Percentiles rank a stretch among this genome's conserved stretches.
Conservation (phyloP, 2,888 invertebrate species). For the Dynastes hyllus region DNA sequence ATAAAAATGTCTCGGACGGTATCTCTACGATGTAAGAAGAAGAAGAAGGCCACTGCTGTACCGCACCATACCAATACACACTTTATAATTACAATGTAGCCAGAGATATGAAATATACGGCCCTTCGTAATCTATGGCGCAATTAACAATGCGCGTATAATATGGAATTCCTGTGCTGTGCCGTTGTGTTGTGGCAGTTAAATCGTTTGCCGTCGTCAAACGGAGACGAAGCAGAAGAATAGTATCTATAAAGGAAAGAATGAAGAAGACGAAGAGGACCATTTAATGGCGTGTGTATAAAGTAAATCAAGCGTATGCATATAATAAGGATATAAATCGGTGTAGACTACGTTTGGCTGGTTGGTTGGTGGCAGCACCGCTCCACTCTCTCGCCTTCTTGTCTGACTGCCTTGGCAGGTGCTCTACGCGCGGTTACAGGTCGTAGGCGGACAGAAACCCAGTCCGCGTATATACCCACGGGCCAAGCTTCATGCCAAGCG, state of each 20-base stretch:
- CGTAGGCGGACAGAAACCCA: slow-evolving; percentile 50
- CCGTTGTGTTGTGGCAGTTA: slow-evolving; percentile 4
- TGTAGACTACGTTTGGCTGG: slow-evolving; percentile 38
- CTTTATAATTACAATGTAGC: slow-evolving; percentile 44
- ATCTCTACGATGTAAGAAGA: slow-evolving; percentile 6
- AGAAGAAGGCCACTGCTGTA: slow-evolving; percentile 32
- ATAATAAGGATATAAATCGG: slow-evolving; percentile 50
- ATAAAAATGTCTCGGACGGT: slow-evolving; percentile 28
- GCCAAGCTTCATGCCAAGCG: slow-evolving; percentile 26
- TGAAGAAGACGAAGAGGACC: slow-evolving; percentile 39
- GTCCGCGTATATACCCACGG: slow-evolving; percentile 41
- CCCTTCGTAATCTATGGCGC: slow-evolving; percentile 42
- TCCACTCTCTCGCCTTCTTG: slow-evolving; percentile 27
- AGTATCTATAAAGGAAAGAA: slow-evolving; percentile 2
- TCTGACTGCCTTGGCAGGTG: slow-evolving; percentile 49
- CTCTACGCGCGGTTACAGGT: slow-evolving; percentile 46
- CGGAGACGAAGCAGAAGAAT: slow-evolving; percentile 11
- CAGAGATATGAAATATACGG: slow-evolving; percentile 34
- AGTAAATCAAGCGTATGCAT: slow-evolving; percentile 45
- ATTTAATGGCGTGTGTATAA: slow-evolving; percentile 48
- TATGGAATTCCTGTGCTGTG: slow-evolving; percentile 34
- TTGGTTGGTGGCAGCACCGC: slow-evolving; percentile 33
- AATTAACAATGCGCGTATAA: slow-evolving; percentile 44
- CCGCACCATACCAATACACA: slow-evolving; percentile 31
- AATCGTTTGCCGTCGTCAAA: slow-evolving; percentile 26